Base-by-base conservation (phyloP, 2,113 vertebrate species). In the Meleagris gallopavo region DNA sequence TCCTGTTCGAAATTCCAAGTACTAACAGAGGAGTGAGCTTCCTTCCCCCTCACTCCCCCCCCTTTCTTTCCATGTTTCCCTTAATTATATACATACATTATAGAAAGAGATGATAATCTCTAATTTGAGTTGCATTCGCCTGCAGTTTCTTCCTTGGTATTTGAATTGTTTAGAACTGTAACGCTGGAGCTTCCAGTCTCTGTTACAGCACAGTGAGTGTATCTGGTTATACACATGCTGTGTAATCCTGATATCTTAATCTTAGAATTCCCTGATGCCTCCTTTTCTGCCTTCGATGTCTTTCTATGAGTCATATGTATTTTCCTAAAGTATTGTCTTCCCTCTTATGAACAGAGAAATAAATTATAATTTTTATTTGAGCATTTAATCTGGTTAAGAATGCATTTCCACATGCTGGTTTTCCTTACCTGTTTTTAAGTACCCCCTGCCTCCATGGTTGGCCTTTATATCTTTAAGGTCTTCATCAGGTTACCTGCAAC, bases 51-150 rank as follows among this genome's bases (percentile, higher is more conserved):
- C 4, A n/a, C 12, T 10, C 11, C 6, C 21, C 9, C 52, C 21
- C 11, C 19, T 52, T 80, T 57, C 46, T 82, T 58, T 64, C 48
- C 20, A 43, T 5, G 4, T 86, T 74, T 92, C 50, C 55, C 40
- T 46, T 81, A 24, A 66, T 81, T 94, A 88, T 38, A 29, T 52
- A 55, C 40, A 52, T 52, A 38, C 11, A 10, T 90, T 81, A 77
- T 73, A 73, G 24, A 36, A 81, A 89, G 72, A 40, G 38, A 70
- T n/a, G 8, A 48, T 48, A 46, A 50, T 66, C 41, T 85, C 66
- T 43, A 64, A 92, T 57, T 73, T 29, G 32, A 78, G 64, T 50
- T 62, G 48, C 67, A 93, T 86, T 92, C 16, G 75, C 66, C 74
- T 74, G 52, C 77, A 91, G 41, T 85, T 91, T 93, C 46, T 41